These are phyloP conservation scores for Penaeus indicus DNA, from an alignment of 1,140 invertebrate genomes.

Conservation along the genomic window DNA sequence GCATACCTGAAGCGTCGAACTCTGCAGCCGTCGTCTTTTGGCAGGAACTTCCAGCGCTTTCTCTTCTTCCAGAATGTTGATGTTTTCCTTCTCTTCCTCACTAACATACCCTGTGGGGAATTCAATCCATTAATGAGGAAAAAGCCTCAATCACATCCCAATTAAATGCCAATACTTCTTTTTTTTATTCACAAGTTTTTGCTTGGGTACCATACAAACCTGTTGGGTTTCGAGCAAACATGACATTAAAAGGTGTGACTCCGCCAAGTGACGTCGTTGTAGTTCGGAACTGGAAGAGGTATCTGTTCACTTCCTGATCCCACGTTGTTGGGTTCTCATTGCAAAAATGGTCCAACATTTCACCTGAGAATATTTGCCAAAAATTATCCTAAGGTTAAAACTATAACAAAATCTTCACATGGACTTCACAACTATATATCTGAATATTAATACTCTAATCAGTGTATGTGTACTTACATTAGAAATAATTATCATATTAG, in stretches of 20 bases:
- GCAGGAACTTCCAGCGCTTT: constrained; percentile 62
- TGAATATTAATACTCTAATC: no score
- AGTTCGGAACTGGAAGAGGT: constrained; percentile 67
- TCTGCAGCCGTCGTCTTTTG: constrained; percentile 60
- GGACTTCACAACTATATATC: background rate
- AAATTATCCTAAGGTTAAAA: background rate
- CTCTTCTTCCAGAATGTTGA: constrained; percentile 65
- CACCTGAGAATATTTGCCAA: constrained; percentile 43
- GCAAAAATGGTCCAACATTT: constrained; percentile 67
- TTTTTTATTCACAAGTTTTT: background rate
- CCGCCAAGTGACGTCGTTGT: background rate
- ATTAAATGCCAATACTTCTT: no score
- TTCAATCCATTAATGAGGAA: no score
- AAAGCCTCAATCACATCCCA: no score
- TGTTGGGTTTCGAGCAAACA: constrained; percentile 67
- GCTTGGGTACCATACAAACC: background rate
- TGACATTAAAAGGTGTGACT: constrained; percentile 66
- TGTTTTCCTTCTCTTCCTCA: constrained; percentile 68
- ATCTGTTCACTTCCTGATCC: constrained; percentile 68
- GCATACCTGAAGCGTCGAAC: constrained; percentile 60
- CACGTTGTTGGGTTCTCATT: constrained; percentile 63
- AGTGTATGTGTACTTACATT: no score
- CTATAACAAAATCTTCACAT: background rate
- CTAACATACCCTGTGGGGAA: constrained; percentile 58
- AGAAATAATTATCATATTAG: no score